Percentiles rank a stretch among this genome's conserved stretches.
These are phyloP conservation scores for Drosophila emarginata DNA, from an alignment of 2,888 invertebrate species.

Conservation along the genomic window DNA sequence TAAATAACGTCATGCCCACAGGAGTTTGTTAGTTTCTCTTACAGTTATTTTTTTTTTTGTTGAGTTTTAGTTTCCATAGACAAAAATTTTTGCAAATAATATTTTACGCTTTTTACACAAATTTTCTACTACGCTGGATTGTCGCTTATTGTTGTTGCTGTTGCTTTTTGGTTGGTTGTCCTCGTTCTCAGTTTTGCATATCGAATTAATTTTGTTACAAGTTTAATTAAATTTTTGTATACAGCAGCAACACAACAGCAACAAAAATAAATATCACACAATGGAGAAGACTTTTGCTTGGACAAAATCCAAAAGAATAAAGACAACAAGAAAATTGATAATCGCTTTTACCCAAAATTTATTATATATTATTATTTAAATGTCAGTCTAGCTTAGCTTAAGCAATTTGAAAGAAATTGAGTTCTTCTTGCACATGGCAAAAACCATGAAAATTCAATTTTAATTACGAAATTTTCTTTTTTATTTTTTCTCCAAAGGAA, in stretches of 20 bases:
- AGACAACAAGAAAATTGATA: background rate
- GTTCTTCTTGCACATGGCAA: conserved; percentile 5
- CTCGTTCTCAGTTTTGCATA: conserved; percentile 33
- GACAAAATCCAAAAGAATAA: conserved; percentile 2
- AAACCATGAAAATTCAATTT: conserved; percentile 38
- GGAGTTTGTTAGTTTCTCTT: background rate
- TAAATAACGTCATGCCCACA: background rate
- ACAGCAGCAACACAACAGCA: conserved; percentile 22
- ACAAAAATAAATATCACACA: background rate
- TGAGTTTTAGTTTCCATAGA: conserved; percentile 15
- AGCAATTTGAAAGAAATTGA: conserved; percentile 1
- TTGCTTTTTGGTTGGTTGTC: background rate
- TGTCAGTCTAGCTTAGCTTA: conserved; percentile 18
- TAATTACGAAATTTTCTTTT: conserved; percentile 36
- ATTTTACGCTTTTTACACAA: conserved; percentile 52
- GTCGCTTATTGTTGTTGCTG: conserved; percentile 11
- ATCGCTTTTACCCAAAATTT: conserved; percentile 14
- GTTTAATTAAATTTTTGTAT: conserved; percentile 46
- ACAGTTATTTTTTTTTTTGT: background rate
- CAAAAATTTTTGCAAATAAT: conserved; percentile 44
- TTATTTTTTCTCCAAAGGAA: background rate
- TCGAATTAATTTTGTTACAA: conserved; percentile 46
- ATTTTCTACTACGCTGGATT: conserved; percentile 42
- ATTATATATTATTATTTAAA: conserved; percentile 16
- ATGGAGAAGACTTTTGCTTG: conserved; percentile 12